Percentiles rank a stretch among this genome's conserved stretches.
Evolutionary conservation across 2,888 invertebrate species (phyloP).

Genomic region (Macaria notata): DNA sequence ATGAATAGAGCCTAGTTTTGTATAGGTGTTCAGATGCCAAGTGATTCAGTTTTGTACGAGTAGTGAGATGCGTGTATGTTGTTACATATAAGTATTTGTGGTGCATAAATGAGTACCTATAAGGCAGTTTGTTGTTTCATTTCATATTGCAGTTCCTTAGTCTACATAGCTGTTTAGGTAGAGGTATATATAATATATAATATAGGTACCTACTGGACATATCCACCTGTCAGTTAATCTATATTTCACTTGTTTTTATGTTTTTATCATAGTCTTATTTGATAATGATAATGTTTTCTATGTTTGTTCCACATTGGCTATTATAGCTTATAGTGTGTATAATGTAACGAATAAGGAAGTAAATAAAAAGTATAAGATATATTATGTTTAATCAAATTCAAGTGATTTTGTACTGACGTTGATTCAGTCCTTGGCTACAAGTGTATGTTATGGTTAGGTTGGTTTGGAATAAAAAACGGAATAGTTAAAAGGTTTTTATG

Average conservation of each 20-base stretch:
- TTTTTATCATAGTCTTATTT: too few relatives aligned
- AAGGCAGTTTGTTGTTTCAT: constrained; percentile 48
- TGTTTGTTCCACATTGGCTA: too few relatives aligned
- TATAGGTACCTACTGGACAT: too few relatives aligned
- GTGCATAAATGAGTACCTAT: constrained; percentile 61
- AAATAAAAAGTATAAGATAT: too few relatives aligned
- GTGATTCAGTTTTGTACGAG: constrained; percentile 50
- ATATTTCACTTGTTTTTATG: too few relatives aligned
- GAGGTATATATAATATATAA: too few relatives aligned
- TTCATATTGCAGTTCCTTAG: constrained; percentile 12
- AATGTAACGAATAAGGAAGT: too few relatives aligned
- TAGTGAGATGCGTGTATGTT: constrained; percentile 49
- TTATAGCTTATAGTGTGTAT: too few relatives aligned
- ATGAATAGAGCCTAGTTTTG: constrained; percentile 20
- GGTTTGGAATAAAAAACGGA: constrained; percentile 18
- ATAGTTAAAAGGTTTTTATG: constrained; percentile 25
- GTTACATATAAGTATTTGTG: constrained; percentile 48
- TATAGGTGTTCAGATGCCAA: constrained; percentile 30
- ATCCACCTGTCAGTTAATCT: too few relatives aligned
- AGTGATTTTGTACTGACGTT: neutral
- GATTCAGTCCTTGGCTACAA: neutral
- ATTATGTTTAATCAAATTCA: too few relatives aligned
- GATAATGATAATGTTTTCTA: too few relatives aligned
- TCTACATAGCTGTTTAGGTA: too few relatives aligned
- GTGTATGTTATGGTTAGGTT: constrained; percentile 12